Base-by-base conservation (phyloP, 2,797 vertebrate genomes). In the Enteromius argenteus region DNA sequence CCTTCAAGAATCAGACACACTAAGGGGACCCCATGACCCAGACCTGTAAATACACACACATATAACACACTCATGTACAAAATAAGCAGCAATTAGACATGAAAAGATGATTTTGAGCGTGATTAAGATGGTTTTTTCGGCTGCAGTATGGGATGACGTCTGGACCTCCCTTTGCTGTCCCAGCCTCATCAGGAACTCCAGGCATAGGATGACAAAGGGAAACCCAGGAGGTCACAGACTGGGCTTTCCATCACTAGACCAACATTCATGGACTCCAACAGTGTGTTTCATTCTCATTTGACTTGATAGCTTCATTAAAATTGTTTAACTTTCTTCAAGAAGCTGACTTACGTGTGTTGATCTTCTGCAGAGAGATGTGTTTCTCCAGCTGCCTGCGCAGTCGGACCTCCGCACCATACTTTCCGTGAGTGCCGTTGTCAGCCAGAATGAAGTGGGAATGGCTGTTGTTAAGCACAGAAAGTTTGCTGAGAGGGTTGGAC, bases 191-290 rank as follows among this genome's bases (percentile, higher is more conserved):
- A 89, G 89, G 90, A 98, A 93, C 94, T 93, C 95, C 95, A 97
- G 97, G 98, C 98, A 98, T 98, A 99, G 98, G 98, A 99, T 99
- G 97, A 99, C 97, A 99, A 99, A 99, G 98, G 98, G 98, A 99
- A 99, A 94, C 96, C 96, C 97, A 97, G 93, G 51, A 93, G 91
- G 97, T 96, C 97, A 97, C 95, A 94, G 76, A 79, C 56, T n/a
- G 90, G 85, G 27, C 62, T 49, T 76, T 84, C 71, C 69, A 49
- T 66, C 30, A 69, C 21, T 37, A 69, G 19, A 75, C 60, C 76
- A 86, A 67, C 58, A 69, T 27, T 82, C n/a, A 78, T 49, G 37
- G 5, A 53, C 46, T 39, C 46, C 71, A 74, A 15, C n/a, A 15
- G 37, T 7, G 7, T 44, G 17, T 8, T 21, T 53, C 19, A 53